phyloP scores from a whole-genome alignment of 2,888 invertebrate species.

The Camponotus fellah region DNA sequence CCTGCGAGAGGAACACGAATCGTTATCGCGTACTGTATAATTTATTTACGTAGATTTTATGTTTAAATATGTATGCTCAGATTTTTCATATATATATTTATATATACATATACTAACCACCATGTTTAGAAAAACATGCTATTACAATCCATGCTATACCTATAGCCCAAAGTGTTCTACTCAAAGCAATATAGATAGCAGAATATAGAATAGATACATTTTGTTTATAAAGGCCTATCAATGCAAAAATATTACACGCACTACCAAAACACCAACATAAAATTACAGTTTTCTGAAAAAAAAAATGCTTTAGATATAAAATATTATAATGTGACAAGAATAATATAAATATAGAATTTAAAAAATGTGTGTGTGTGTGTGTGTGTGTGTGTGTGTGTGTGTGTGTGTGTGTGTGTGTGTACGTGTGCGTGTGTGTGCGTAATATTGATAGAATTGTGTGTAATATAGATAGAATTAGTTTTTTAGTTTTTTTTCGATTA shows the following conservation, averaged over 20 bases:
- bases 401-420: no score
- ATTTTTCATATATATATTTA: slow-evolving; percentile 1
- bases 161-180: slow-evolving; percentile 87
- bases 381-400: no score
- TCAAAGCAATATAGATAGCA: slow-evolving; percentile 86
- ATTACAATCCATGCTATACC: slow-evolving; percentile 88
- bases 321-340: background rate
- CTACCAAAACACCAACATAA: slow-evolving; percentile 85
- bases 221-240: slow-evolving; percentile 85
- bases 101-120: slow-evolving; percentile 85
- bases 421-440: no score
- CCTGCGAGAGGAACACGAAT: no score
- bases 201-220: slow-evolving; percentile 86
- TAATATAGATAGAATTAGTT: no score
- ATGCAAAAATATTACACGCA: slow-evolving; percentile 83
- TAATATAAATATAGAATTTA: background rate
- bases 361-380: no score
- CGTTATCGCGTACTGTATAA: background rate
- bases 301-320: slow-evolving; percentile 60
- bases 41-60: background rate
- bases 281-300: slow-evolving; percentile 76
- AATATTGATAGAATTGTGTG: no score
- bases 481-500: no score
- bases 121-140: slow-evolving; percentile 87
- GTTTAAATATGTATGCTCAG: background rate